Percentiles rank a stretch among this genome's conserved stretches.
Conservation (phyloP, 2,888 invertebrate genomes). For the Micropterix aruncella region DNA sequence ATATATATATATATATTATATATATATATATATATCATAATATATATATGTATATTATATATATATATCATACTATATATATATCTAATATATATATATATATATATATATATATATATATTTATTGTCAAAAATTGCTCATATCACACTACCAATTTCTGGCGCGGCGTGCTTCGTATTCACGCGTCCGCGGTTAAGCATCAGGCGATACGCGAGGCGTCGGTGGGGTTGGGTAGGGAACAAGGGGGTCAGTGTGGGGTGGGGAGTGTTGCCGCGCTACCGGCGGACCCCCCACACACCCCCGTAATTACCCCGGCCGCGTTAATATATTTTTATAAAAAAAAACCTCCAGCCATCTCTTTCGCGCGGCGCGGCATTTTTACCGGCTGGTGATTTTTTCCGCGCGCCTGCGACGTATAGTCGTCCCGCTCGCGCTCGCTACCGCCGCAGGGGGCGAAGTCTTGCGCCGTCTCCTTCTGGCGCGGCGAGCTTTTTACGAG, state of each 20-base stretch:
- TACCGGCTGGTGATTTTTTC: conserved; percentile 1
- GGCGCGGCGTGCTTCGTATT: no score
- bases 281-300: conserved; percentile 19
- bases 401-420: conserved; percentile 7
- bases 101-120: not conserved
- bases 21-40: not conserved
- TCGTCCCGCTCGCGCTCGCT: conserved; percentile 32
- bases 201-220: no score
- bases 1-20: conserved; percentile 2
- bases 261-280: conserved; percentile 19
- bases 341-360: conserved; percentile 6
- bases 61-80: not conserved
- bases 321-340: conserved; percentile 11
- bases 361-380: not conserved
- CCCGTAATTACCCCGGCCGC: conserved; percentile 4
- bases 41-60: not conserved
- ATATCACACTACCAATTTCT: not conserved
- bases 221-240: no score
- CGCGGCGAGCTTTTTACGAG: conserved; percentile 41
- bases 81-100: not conserved
- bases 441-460: conserved; percentile 23
- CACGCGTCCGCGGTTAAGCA: not conserved
- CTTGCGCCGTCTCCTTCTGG: conserved; percentile 34
- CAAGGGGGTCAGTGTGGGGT: no score
- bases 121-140: conserved; percentile 33